Evolutionary conservation across 30 jellyfish, hydroid and myxozoan genomes (phyloP).

Genomic region (Turritopsis dohrnii): DNA sequence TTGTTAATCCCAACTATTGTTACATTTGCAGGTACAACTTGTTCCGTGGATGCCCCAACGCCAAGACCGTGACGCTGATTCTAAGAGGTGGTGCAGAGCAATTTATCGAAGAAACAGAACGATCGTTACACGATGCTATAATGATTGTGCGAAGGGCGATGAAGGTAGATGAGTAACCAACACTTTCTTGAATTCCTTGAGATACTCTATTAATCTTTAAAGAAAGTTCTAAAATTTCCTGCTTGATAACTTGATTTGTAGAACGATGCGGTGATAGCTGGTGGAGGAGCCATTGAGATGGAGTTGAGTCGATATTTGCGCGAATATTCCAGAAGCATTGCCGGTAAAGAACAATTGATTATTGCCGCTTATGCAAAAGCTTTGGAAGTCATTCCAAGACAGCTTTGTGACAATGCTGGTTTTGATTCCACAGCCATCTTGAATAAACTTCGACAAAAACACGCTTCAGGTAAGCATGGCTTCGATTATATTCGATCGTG

Average conservation of each 20-base stretch:
- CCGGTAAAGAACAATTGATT: constrained; percentile 94
- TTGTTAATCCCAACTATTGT: neutral
- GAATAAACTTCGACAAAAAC: constrained; percentile 85
- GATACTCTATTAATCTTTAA: too few species aligned
- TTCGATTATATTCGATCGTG: too few species aligned
- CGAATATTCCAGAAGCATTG: constrained; percentile 87
- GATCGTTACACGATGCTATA: constrained; percentile 98
- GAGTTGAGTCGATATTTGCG: constrained; percentile 87
- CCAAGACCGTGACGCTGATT: constrained; percentile 85
- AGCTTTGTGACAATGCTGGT: constrained; percentile 97
- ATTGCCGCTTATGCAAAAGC: constrained; percentile 96
- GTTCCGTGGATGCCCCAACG: constrained; percentile 90
- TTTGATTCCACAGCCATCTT: constrained; percentile 77
- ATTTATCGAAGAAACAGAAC: constrained; percentile 93
- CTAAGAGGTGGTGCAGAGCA: constrained; percentile 99
- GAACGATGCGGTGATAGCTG: constrained; percentile 99
- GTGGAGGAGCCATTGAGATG: constrained; percentile 99
- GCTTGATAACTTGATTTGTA: too few species aligned
- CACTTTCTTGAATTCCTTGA: too few species aligned
- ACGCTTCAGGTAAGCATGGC: constrained; percentile 63
- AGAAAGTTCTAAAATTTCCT: too few species aligned
- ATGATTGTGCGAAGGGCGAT: constrained; percentile 97
- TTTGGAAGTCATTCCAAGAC: constrained; percentile 94
- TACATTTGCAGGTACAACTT: constrained; percentile 62
- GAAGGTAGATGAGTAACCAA: constrained; percentile 44